Conservation (phyloP, 2,888 invertebrate genomes). For the Smittia sp. region DNA sequence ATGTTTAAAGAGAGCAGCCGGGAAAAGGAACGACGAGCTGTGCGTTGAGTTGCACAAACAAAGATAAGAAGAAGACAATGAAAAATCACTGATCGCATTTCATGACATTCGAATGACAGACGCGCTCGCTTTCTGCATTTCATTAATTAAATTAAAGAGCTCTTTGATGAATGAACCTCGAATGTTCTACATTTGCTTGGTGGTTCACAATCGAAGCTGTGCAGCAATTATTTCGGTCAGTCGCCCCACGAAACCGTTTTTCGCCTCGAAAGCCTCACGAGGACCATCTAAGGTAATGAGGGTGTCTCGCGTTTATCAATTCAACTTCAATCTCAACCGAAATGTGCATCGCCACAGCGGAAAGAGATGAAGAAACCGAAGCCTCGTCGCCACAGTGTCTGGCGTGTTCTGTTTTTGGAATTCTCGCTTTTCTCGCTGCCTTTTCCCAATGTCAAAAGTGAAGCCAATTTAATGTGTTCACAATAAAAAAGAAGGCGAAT, state of each 20-base stretch:
- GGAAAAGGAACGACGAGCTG: not conserved
- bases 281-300: not conserved
- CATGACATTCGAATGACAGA: not conserved
- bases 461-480: slow-evolving; percentile 29
- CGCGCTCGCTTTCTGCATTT: not conserved
- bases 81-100: not conserved
- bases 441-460: slow-evolving; percentile 23
- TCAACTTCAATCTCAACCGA: not conserved
- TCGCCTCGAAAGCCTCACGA: not conserved
- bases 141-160: slow-evolving; percentile 22
- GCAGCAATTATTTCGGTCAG: too few relatives aligned
- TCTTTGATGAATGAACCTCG: slow-evolving; percentile 29
- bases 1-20: not conserved
- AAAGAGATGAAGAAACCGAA: not conserved
- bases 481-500: slow-evolving; percentile 21
- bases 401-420: not conserved
- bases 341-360: not conserved
- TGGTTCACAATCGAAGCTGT: too few relatives aligned
- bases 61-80: not conserved
- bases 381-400: slow-evolving; percentile 21
- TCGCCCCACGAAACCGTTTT: not conserved
- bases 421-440: not conserved
- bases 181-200: slow-evolving; percentile 15
- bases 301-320: not conserved
- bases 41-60: not conserved